phyloP scores from a whole-genome alignment of 2,888 invertebrate species.

The Didymodactylos carnosus region DNA sequence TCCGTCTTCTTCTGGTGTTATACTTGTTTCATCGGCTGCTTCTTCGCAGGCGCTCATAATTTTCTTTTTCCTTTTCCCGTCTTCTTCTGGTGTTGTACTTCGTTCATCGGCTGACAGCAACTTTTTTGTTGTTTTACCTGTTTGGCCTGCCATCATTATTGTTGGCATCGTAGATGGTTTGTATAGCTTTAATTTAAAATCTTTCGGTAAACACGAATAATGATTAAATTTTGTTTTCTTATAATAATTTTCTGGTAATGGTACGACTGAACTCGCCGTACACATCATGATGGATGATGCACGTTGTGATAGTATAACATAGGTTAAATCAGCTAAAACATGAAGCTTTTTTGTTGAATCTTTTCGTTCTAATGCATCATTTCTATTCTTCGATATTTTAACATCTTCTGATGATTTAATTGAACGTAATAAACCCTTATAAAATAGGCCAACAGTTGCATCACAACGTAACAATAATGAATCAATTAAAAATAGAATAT shows the following conservation, averaged over 20 bases:
- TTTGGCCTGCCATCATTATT: no score
- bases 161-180: background rate
- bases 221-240: background rate
- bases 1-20: no score
- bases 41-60: no score
- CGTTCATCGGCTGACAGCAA: no score
- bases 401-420: background rate
- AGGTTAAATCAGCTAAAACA: background rate
- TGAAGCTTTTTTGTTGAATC: background rate
- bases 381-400: background rate
- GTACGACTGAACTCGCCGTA: background rate
- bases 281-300: background rate
- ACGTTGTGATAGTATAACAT: background rate
- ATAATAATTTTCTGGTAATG: background rate
- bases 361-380: background rate
- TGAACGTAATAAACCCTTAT: constrained; percentile 1
- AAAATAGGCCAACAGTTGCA: background rate
- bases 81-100: no score
- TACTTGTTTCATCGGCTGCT: no score
- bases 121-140: no score
- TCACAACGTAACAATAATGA: background rate
- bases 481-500: background rate
- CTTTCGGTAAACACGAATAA: background rate
- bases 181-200: background rate
- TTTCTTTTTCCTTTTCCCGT: no score